Evolutionary conservation across 1,140 invertebrate genomes (phyloP), one percentile per base, ranked within the genome.

Genomic region (Temnothorax nylanderi): DNA sequence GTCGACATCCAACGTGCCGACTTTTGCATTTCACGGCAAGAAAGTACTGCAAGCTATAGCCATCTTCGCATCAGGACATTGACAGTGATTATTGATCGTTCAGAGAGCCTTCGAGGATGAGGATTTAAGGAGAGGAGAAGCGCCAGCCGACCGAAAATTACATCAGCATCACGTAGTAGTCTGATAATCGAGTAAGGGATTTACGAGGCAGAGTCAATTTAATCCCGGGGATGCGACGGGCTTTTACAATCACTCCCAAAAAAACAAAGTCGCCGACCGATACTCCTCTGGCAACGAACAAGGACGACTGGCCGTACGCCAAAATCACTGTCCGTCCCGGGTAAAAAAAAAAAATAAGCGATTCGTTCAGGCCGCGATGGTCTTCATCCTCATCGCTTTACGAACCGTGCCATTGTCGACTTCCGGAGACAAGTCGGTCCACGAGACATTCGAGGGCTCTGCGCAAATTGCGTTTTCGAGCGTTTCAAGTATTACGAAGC

Each of bases 201-300:
- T 84, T 84, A 82, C 41, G 80, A 75, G 56, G 26, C 54, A 26
- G 56, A 75, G 80, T 84, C 69, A 84, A 84, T 84, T 84, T 84
- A 84, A 84, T 84, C 69, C 41, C 44, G 21, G 4, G 32, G n/a
- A 86, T 82, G 51, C 49, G 34, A 87, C 47, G 47, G 60, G 32
- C 60, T 74, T 74, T 86, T 81, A 81, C 54, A 69, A 81, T 84
- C 69, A 34, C 44, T 47, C 60, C 21, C 51, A 54, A 56, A 65
- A 75, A 72, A 72, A 60, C 41, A 82, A 26, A 64, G 26, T 51
- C 49, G 54, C 44, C 54, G 11, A 85, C 81, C 58, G 44, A 78
- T 78, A 78, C 62, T 75, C 54, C 37, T 74, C 72, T 69, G 60
- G 49, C 85, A 65, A 87, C 60, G 56, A 88, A 88, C 85, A 88